Evolutionary conservation across 2,113 vertebrate species (phyloP), one percentile per base, ranked within the genome.

Genomic region (Macrotus californicus): DNA sequence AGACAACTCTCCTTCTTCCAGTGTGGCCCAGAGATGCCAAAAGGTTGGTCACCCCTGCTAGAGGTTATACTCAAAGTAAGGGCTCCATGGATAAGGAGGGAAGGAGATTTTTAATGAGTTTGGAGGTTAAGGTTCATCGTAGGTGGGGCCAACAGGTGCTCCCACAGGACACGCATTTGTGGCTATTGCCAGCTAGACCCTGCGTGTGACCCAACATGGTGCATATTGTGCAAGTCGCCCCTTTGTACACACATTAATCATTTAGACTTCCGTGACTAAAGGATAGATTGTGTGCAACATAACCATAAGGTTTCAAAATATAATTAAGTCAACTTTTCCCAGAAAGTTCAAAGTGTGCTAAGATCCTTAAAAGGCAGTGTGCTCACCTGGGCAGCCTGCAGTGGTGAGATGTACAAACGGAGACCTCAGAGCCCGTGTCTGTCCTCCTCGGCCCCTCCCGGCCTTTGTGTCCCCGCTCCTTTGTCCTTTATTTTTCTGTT

Each of bases 371-470:
- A 36, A 22, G 50, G 56, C 13, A 0, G 39, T 8, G 24, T 39
- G 41, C 50, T 77, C 12, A 4, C 50, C 26, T 1, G 34, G 13
- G 29, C 16, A 6, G 43, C 46, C 72, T 18, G n/a, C 82, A 22
- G 61, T 15, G 46, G 61, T 31, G n/a, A 41, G 13, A 39, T 11
- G 43, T 5, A 4, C 16, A 15, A 34, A 15, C 7, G 1, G 92
- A 39, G 41, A 10, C 52, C 1, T 0, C 2, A 0, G 61, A 64
- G 43, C 36, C 59, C 24, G 2, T 10, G 18, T n/a, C 34, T 29
- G 56, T 26, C 48, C 34, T 21, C 21, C 70, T 64, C 6, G 0
- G 56, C 64, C 59, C n/a, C 12, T 0, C 8, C n/a, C 54, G n/a
- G 11, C 52, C 3, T 54, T 67, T 0, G 31, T 7, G 21, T 6